These are phyloP conservation scores for Polia nebulosa DNA, from an alignment of 2,888 invertebrate species.

Conservation along the genomic window DNA sequence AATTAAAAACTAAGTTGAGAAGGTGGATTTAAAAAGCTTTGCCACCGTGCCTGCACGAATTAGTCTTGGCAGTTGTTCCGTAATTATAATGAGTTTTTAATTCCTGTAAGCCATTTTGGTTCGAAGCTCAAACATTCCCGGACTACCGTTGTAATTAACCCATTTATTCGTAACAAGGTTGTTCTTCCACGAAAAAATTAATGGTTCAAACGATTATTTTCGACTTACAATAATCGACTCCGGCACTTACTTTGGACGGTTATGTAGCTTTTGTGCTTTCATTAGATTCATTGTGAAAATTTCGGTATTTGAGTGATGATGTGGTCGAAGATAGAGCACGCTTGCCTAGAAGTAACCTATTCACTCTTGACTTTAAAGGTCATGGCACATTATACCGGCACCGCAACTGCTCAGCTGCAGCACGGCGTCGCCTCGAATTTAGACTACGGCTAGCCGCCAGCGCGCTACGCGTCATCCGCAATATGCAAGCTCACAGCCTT, in stretches of 20 bases:
- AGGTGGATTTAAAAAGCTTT: slow-evolving; percentile 65
- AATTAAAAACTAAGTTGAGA: slow-evolving; percentile 65
- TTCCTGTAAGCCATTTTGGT: slow-evolving; percentile 70
- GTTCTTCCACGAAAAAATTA: slow-evolving; percentile 51
- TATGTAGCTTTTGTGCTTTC: slow-evolving; percentile 16
- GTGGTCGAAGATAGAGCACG: too few relatives aligned
- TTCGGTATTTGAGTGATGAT: neutral
- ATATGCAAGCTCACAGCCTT: too few relatives aligned
- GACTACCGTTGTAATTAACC: slow-evolving; percentile 67
- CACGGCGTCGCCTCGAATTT: too few relatives aligned
- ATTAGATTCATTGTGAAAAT: neutral
- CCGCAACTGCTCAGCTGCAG: too few relatives aligned
- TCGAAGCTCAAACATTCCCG: slow-evolving; percentile 64
- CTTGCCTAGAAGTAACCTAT: too few relatives aligned
- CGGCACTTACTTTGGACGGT: slow-evolving; percentile 20
- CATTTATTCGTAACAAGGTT: slow-evolving; percentile 63
- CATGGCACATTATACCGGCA: too few relatives aligned
- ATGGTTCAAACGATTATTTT: slow-evolving; percentile 58
- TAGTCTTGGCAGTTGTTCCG: slow-evolving; percentile 66
- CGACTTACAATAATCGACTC: slow-evolving; percentile 43
- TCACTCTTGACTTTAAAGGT: too few relatives aligned
- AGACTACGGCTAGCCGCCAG: too few relatives aligned
- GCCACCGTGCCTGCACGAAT: slow-evolving; percentile 57
- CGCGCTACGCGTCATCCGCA: too few relatives aligned
- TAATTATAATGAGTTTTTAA: slow-evolving; percentile 77